Percentiles rank a stretch among this genome's conserved stretches.
These are phyloP conservation scores for Trididemnum clinides DNA, from an alignment of 23 tunicate genomes.

Conservation along the genomic window DNA sequence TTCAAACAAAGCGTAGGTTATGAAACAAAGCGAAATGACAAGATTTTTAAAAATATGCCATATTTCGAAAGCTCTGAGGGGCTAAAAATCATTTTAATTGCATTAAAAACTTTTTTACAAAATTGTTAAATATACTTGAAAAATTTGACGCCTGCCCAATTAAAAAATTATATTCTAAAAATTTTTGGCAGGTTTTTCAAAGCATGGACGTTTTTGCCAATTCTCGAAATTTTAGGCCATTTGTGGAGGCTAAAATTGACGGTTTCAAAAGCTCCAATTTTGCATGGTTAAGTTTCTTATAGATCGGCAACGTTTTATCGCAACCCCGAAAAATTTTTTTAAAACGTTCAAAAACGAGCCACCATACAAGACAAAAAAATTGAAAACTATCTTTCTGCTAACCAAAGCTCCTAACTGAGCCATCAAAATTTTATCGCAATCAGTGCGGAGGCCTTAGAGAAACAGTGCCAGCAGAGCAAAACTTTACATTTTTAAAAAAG, in stretches of 20 bases:
- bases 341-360: not conserved
- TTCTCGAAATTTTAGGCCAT: not conserved
- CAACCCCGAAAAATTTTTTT: not conserved
- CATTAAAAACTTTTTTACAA: not conserved
- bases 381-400: too few relatives aligned
- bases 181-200: not conserved
- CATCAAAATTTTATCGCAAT: too few relatives aligned
- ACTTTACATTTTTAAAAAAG: too few relatives aligned
- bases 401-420: too few relatives aligned
- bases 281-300: not conserved
- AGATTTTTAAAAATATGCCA: too few relatives aligned
- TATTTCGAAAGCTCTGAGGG: not conserved
- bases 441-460: too few relatives aligned
- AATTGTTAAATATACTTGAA: not conserved
- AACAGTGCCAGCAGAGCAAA: too few relatives aligned
- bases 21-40: too few relatives aligned
- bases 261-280: not conserved
- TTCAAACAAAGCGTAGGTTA: too few relatives aligned
- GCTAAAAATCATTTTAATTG: not conserved
- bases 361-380: too few relatives aligned
- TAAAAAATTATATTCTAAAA: not conserved
- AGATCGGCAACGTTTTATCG: not conserved
- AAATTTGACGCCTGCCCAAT: not conserved
- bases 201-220: not conserved
- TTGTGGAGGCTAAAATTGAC: not conserved